Percentiles rank a stretch among this genome's conserved stretches.
These are phyloP conservation scores for Dolichotis patagonum DNA, from an alignment of 2,113 vertebrate species.

Conservation along the genomic window DNA sequence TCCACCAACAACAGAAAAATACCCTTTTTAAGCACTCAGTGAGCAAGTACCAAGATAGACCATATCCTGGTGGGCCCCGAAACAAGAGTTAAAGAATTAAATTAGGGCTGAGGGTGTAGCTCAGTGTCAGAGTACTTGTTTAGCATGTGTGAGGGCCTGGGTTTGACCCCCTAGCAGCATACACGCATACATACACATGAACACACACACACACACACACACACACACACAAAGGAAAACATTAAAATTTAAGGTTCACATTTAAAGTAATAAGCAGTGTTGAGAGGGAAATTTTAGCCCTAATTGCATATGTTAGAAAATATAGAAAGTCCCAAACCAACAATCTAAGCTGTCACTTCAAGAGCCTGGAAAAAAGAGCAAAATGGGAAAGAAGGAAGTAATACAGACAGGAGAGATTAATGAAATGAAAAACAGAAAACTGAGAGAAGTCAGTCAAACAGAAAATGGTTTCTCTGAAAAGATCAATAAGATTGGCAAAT, in stretches of 20 bases:
- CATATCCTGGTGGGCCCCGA: neutral
- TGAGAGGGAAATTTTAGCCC: neutral
- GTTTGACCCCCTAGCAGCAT: neutral
- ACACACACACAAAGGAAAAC: neutral
- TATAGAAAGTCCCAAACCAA: neutral
- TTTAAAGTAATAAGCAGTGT: neutral
- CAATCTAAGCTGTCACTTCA: neutral
- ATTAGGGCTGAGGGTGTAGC: neutral
- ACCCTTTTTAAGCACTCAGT: neutral
- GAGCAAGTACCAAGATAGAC: neutral
- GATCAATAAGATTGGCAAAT: neutral
- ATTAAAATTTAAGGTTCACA: neutral
- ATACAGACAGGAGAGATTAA: slow-evolving; percentile 22
- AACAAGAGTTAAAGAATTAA: neutral
- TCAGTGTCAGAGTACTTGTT: neutral
- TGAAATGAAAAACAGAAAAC: neutral
- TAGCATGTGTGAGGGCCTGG: neutral
- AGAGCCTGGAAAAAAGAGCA: neutral
- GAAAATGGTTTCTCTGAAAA: neutral
- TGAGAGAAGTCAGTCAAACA: neutral
- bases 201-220: neutral
- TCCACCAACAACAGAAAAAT: neutral
- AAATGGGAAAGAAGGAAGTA: neutral
- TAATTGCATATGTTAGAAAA: neutral
- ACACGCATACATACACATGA: neutral